Evolutionary conservation across 2,797 vertebrate species (phyloP), one percentile per base, ranked within the genome.

Genomic region (Poecilia gillii): DNA sequence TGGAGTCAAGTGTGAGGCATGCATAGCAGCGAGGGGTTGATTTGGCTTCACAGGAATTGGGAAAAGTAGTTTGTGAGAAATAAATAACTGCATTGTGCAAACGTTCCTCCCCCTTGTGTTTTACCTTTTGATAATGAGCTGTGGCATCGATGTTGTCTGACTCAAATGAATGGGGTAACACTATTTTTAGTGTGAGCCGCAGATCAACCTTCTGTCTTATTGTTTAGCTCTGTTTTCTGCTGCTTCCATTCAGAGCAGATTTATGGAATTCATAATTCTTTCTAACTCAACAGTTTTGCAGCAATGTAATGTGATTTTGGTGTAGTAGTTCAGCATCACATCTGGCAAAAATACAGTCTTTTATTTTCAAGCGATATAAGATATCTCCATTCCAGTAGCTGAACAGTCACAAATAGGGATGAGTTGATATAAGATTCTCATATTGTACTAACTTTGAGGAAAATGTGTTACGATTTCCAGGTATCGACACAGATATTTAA

Each of bases 1-100:
- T 28, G 25, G 68, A 71, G 23, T 71, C 25, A 45, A 71, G 5
- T 71, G 23, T 71, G 25, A 70, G 39, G 20, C 64, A 23, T 39
- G 64, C 64, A 68, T 68, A 68, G 64, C 64, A 41, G 64, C 3
- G 8, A 68, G 64, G 64, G 64, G 64, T 68, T 68, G 64, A 68
- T 68, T 68, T 68, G 64, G 8, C 36, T 39, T 68, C 64, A 41
- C 64, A 25, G 8, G 20, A 68, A 68, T 25, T 41, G 36, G n/a
- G 20, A 68, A 68, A 68, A 68, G 36, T 3, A 39, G 36, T 25
- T 68, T 68, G 64, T 68, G 62, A 71, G 4, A 45, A 25, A n/a
- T 28, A 28, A 71, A 71, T 71, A 45, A 16, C 41, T 71, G 41
- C 68, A 16, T 11, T n/a, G 4, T 13, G 25, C 23, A 43, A n/a